Conservation (phyloP, 1,140 invertebrate species). For the Trichonephila clavipes region DNA sequence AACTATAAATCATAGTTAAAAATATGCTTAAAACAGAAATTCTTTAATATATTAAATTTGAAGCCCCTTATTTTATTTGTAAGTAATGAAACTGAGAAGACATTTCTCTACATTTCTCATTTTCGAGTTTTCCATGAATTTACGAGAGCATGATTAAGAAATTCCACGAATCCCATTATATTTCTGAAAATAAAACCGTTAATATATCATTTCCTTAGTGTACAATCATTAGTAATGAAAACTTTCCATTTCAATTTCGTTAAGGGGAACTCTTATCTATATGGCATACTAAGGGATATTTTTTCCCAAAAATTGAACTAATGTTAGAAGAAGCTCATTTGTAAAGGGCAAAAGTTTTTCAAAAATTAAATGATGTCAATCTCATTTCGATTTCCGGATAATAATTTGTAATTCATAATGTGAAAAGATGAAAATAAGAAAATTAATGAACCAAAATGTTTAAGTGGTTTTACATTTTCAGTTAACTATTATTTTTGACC, state of each 20-base stretch:
- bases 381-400: background rate
- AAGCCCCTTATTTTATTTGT: background rate
- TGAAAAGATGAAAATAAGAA: no score
- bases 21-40: no score
- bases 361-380: slow-evolving; percentile 33
- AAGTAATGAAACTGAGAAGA: background rate
- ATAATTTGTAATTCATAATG: no score
- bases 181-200: slow-evolving; percentile 4
- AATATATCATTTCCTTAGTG: background rate
- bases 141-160: background rate
- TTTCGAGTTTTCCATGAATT: background rate
- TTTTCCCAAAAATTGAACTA: background rate
- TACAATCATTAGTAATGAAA: slow-evolving; percentile 59
- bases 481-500: no score
- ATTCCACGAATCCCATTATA: background rate
- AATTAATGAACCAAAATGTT: no score
- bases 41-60: no score
- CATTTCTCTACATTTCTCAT: background rate
- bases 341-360: background rate
- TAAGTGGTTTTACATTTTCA: no score
- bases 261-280: slow-evolving; percentile 14
- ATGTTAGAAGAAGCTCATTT: slow-evolving; percentile 29
- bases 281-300: background rate
- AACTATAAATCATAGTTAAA: no score
- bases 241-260: background rate